Base-by-base conservation (phyloP, 2,113 vertebrate genomes). In the Oenanthe melanoleuca region DNA sequence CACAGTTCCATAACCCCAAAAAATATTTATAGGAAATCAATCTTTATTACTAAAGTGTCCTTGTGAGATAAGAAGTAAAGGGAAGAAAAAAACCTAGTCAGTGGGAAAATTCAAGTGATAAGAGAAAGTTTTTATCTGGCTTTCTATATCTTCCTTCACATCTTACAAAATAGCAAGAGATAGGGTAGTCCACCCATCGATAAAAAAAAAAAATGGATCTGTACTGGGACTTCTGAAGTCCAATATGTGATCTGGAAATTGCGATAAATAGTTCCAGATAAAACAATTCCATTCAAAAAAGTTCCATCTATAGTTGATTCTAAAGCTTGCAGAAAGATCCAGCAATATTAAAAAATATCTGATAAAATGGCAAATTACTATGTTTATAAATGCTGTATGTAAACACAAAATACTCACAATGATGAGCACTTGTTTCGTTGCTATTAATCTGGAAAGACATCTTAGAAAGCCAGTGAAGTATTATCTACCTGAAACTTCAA, bases 141-240 rank as follows among this genome's bases (percentile, higher is more conserved):
- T 84, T 91, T 84, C 72, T 70, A 12, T 55, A 72, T 60, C 44
- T 83, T 70, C 15, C 34, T 79, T 75, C 45, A 71, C 8, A 67
- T 64, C 21, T 23, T 52, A 45, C 38, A 67, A 72, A 88, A 50
- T 1, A 80, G 20, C 12, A 18, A 66, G 5, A 65, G 18, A n/a
- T 10, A 56, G 26, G 17, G 61, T 59, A 49, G 59, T 47, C 44
- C 24, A 80, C 18, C 4, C 20, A 67, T 29, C 0, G 0, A 52
- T 50, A 5, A 86, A 18, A 52, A 77, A 75, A 65, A 15, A 20
- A n/a, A n/a, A n/a, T 5, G 9, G 15, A 83, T 88, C 59, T 55
- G 23, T 75, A n/a, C 44, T 64, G 34, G 16, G 21, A 81, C 8
- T 23, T 74, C n/a, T 49, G 24, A 49, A 71, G 29, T 42, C 31